Evolutionary conservation across 2,888 invertebrate species (phyloP).

Genomic region (Chymomyza amoena): DNA sequence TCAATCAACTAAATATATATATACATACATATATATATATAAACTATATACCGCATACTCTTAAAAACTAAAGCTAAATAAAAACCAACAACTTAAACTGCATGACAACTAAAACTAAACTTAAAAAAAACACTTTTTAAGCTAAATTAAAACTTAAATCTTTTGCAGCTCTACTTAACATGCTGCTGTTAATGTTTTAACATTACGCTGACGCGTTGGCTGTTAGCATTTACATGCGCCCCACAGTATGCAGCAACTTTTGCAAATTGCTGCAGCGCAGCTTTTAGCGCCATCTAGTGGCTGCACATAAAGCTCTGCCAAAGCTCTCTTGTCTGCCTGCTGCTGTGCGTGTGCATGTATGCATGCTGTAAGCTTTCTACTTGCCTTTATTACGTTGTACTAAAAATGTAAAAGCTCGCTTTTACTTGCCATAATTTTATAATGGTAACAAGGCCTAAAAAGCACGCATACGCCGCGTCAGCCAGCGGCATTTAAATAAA

Average conservation of each 20-base stretch:
- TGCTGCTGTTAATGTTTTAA: background rate
- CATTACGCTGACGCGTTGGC: background rate
- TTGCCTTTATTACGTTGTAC: background rate
- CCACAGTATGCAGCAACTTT: slow-evolving; percentile 12
- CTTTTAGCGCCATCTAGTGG: slow-evolving; percentile 62
- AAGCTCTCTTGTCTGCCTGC: background rate
- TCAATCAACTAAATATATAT: slow-evolving; percentile 4
- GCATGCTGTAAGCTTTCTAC: background rate
- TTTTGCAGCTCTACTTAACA: background rate
- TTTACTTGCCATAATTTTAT: too few relatives aligned
- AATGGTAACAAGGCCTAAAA: too few relatives aligned
- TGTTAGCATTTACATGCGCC: background rate
- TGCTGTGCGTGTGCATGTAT: background rate
- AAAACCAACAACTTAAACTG: slow-evolving; percentile 29
- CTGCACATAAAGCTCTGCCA: slow-evolving; percentile 58
- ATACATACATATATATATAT: background rate
- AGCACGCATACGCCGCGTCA: background rate
- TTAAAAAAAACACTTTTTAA: slow-evolving; percentile 23
- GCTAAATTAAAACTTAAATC: slow-evolving; percentile 25
- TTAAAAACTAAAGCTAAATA: slow-evolving; percentile 12
- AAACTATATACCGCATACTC: background rate
- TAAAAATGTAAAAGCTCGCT: background rate
- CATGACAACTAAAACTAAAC: slow-evolving; percentile 22
- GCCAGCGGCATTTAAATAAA: slow-evolving; percentile 1
- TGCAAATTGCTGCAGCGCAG: slow-evolving; percentile 31